Percentiles rank a stretch among this genome's conserved stretches.
Conservation (phyloP, 2,888 invertebrate species). For the Callimorpha dominula region DNA sequence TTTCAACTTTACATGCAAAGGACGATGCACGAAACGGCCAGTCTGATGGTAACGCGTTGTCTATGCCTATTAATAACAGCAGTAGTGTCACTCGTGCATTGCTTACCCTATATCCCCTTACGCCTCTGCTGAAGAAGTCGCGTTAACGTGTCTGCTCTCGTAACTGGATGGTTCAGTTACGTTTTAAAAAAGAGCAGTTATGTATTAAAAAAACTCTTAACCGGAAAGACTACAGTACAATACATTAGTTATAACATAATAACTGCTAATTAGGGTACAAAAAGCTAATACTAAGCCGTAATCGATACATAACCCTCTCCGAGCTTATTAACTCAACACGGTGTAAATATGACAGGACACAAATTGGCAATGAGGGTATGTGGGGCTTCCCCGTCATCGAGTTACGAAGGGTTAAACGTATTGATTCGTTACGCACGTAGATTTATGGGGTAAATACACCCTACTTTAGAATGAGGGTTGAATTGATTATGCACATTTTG, state of each 20-base stretch:
- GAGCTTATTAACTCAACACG: constrained; percentile 24
- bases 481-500: not conserved
- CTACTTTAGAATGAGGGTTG: not conserved
- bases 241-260: not conserved
- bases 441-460: constrained; percentile 19
- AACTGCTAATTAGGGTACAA: not conserved
- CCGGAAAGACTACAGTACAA: no score
- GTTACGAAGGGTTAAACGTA: constrained; percentile 38
- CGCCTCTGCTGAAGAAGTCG: no score
- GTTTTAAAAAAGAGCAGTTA: no score
- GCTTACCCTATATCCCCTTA: no score
- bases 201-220: no score
- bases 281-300: constrained; percentile 8
- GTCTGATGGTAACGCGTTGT: no score
- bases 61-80: no score
- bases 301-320: constrained; percentile 13
- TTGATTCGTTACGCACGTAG: constrained; percentile 29
- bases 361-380: constrained; percentile 35
- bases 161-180: no score
- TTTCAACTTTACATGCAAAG: no score
- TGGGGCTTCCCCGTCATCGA: constrained; percentile 37
- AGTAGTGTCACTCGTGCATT: no score
- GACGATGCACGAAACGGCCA: no score
- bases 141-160: no score
- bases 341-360: constrained; percentile 48